These are phyloP conservation scores for Falcaria lacertinaria DNA, from an alignment of 2,888 invertebrate genomes.

Conservation along the genomic window DNA sequence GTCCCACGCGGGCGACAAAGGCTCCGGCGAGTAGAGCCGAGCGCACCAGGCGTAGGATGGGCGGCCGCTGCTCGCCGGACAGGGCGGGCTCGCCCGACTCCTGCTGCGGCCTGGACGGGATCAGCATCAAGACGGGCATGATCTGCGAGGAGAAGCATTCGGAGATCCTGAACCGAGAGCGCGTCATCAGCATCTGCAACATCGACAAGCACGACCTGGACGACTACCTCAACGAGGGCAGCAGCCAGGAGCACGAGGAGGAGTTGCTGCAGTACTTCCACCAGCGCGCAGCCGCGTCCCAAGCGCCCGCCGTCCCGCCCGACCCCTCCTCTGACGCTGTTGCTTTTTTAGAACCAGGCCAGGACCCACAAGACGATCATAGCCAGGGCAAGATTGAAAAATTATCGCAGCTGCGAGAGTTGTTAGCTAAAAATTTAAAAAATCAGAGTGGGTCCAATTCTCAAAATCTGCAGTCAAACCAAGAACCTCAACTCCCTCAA, in stretches of 20 bases:
- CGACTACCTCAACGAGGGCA: constrained; percentile 88
- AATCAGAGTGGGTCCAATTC: constrained; percentile 63
- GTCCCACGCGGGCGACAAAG: constrained; percentile 75
- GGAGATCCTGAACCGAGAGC: constrained; percentile 82
- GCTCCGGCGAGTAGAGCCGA: constrained; percentile 69
- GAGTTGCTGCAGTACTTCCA: constrained; percentile 91
- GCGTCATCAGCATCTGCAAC: constrained; percentile 86
- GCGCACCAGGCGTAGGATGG: constrained; percentile 50
- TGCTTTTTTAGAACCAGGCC: constrained; percentile 65
- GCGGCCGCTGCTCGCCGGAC: constrained; percentile 47
- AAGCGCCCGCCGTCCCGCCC: constrained; percentile 28
- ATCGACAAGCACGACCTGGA: constrained; percentile 90
- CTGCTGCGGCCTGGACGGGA: constrained; percentile 73
- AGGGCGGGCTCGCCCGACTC: constrained; percentile 62
- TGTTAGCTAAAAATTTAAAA: constrained; percentile 83
- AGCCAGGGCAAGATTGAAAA: constrained; percentile 81
- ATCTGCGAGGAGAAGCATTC: constrained; percentile 74
- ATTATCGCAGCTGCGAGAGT: constrained; percentile 85
- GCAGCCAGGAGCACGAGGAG: constrained; percentile 90
- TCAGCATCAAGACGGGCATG: constrained; percentile 62
- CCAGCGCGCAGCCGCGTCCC: constrained; percentile 60
- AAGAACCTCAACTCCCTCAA: constrained; percentile 34
- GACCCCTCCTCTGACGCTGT: constrained; percentile 22
- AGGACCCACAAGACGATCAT: constrained; percentile 72
- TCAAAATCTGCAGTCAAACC: constrained; percentile 36